A percentile compares a stretch with the other conserved stretches of the same genome.
These are phyloP conservation scores for Syngnathus acus DNA, from an alignment of 2,797 vertebrate species.

Conservation along the genomic window DNA sequence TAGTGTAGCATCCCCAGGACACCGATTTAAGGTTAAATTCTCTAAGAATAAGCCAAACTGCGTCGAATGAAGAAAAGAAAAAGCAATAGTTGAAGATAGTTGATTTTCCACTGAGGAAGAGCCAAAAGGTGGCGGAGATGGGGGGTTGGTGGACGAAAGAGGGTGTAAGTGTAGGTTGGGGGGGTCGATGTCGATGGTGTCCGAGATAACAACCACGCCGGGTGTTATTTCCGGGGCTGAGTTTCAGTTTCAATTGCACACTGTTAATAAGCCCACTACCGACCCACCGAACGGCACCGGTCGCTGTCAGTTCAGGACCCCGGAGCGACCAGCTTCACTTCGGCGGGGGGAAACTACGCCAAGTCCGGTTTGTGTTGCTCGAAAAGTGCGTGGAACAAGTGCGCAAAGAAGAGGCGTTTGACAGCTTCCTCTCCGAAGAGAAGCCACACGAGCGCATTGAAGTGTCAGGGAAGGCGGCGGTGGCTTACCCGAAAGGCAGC, in stretches of 20 bases:
- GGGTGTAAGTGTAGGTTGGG: slow-evolving; percentile 10
- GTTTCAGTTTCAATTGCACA: not conserved
- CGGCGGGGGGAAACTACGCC: slow-evolving; percentile 7
- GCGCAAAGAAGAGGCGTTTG: slow-evolving; percentile 50
- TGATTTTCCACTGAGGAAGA: slow-evolving; percentile 18
- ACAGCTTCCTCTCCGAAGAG: slow-evolving; percentile 49
- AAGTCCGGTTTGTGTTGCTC: not conserved
- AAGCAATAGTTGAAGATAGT: not conserved
- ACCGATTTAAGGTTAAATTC: not conserved
- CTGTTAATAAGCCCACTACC: not conserved
- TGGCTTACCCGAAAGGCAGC: slow-evolving; percentile 60
- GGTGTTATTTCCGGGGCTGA: slow-evolving; percentile 3
- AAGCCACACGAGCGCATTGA: slow-evolving; percentile 10
- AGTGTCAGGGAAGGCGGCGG: not conserved
- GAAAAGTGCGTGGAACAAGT: slow-evolving; percentile 23
- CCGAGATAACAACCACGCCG: slow-evolving; percentile 21
- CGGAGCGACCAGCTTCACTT: not conserved
- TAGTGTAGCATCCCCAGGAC: not conserved
- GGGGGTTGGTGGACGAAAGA: slow-evolving; percentile 30
- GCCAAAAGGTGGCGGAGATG: slow-evolving; percentile 43
- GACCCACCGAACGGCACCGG: slow-evolving; percentile 11
- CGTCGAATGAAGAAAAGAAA: not conserved
- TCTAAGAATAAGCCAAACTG: not conserved
- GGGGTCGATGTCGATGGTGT: slow-evolving; percentile 39
- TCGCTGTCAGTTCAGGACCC: slow-evolving; percentile 76